phyloP scores from a whole-genome alignment of 2,888 invertebrate species.

The Parasteatoda lunata region DNA sequence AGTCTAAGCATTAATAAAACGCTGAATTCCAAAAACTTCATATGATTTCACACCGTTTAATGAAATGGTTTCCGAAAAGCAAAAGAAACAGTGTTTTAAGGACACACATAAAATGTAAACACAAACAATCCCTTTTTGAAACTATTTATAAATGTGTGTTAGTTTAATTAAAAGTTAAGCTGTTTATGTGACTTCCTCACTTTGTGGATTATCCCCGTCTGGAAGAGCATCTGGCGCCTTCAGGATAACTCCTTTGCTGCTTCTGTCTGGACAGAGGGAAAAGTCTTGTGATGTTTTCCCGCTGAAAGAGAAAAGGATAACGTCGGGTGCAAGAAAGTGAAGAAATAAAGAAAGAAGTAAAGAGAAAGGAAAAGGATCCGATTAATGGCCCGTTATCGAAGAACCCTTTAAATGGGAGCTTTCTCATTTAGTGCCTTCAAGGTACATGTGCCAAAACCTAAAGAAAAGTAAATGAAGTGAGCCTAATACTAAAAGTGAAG shows the following conservation, averaged over 20 bases:
- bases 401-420: slow-evolving; percentile 32
- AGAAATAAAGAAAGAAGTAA: background rate
- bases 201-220: slow-evolving; percentile 18
- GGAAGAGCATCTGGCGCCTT: slow-evolving; percentile 37
- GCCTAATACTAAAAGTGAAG: too few relatives aligned
- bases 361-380: slow-evolving; percentile 26
- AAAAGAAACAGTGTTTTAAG: too few relatives aligned
- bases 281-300: background rate
- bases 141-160: too few relatives aligned
- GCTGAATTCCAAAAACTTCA: too few relatives aligned
- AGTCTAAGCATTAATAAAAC: too few relatives aligned
- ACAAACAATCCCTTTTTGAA: too few relatives aligned
- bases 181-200: slow-evolving; percentile 2
- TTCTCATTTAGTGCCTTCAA: background rate
- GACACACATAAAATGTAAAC: too few relatives aligned
- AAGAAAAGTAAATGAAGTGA: too few relatives aligned
- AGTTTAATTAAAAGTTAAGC: too few relatives aligned
- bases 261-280: background rate
- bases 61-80: too few relatives aligned
- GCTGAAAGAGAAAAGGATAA: background rate
- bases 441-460: too few relatives aligned
- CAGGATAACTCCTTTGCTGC: slow-evolving; percentile 16
- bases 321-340: background rate
- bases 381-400: slow-evolving; percentile 53
- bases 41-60: too few relatives aligned